Evolutionary conservation across 2,888 invertebrate species (phyloP).

Genomic region (Ferdinandea cuprea): DNA sequence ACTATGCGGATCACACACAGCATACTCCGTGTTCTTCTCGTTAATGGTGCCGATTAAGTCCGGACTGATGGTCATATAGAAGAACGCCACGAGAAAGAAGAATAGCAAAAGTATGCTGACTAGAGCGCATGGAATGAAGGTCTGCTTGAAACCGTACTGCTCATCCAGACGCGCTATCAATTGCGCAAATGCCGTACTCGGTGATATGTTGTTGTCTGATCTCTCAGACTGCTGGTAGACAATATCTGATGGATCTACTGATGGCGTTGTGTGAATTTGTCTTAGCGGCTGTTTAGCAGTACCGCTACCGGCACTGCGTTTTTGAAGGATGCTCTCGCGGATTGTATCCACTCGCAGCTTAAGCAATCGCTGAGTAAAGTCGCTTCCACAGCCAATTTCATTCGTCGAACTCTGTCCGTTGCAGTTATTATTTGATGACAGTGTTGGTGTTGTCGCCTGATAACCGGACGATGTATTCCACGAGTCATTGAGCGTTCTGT

Average conservation of each 20-base stretch:
- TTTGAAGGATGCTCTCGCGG: conserved; percentile 69
- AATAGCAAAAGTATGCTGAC: conserved; percentile 86
- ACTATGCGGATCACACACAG: conserved; percentile 84
- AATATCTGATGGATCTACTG: conserved; percentile 68
- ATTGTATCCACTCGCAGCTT: conserved; percentile 76
- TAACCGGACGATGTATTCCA: conserved; percentile 52
- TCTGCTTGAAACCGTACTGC: conserved; percentile 79
- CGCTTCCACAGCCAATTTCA: conserved; percentile 88
- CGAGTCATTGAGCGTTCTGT: conserved; percentile 56
- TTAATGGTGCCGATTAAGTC: conserved; percentile 80
- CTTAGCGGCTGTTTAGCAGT: conserved; percentile 60
- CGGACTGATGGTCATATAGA: conserved; percentile 86
- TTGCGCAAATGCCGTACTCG: conserved; percentile 75
- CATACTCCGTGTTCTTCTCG: conserved; percentile 83
- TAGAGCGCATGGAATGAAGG: conserved; percentile 86
- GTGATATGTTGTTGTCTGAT: conserved; percentile 75
- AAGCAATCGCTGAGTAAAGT: conserved; percentile 85
- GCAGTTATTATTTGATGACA: conserved; percentile 77
- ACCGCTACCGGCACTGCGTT: conserved; percentile 30
- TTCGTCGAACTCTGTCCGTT: conserved; percentile 81
- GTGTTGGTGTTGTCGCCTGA: conserved; percentile 45
- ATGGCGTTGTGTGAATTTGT: conserved; percentile 58
- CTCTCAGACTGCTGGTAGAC: conserved; percentile 72
- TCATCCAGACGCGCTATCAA: conserved; percentile 76
- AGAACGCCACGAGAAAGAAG: conserved; percentile 87